These are phyloP conservation scores for Periophthalmus magnuspinnatus DNA, from an alignment of 2,797 vertebrate genomes.

Conservation along the genomic window DNA sequence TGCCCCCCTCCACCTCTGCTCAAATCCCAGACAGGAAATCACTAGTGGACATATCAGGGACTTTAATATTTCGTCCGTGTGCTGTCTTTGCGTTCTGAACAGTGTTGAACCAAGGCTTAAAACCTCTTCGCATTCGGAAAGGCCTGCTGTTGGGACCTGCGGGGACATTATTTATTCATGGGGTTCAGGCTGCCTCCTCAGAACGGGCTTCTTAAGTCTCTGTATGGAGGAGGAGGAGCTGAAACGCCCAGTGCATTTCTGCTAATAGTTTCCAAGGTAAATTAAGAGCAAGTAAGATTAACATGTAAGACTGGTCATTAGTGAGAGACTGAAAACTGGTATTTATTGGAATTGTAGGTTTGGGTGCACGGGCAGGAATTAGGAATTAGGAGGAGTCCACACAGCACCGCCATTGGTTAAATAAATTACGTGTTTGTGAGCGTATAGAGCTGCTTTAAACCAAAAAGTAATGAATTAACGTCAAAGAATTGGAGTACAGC, in stretches of 20 bases:
- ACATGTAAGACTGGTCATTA: neutral
- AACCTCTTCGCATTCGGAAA: slow-evolving; percentile 64
- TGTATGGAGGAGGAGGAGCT: slow-evolving; percentile 33
- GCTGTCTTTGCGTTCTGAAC: slow-evolving; percentile 44
- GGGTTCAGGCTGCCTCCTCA: slow-evolving; percentile 43
- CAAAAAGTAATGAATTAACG: too few relatives aligned
- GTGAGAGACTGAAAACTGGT: neutral
- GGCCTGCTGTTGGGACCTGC: slow-evolving; percentile 64
- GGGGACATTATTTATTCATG: slow-evolving; percentile 74
- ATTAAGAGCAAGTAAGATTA: neutral
- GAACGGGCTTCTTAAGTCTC: slow-evolving; percentile 39
- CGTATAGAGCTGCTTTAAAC: too few relatives aligned
- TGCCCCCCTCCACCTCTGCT: slow-evolving; percentile 35
- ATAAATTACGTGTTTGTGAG: too few relatives aligned
- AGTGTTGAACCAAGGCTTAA: slow-evolving; percentile 37
- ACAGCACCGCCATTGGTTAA: too few relatives aligned
- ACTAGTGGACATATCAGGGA: slow-evolving; percentile 38
- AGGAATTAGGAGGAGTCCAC: too few relatives aligned
- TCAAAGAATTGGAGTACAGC: too few relatives aligned
- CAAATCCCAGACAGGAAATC: slow-evolving; percentile 53
- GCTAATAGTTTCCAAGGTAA: neutral
- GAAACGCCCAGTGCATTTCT: neutral
- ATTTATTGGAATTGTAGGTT: neutral
- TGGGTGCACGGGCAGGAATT: neutral
- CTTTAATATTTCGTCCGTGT: slow-evolving; percentile 52